phyloP scores from a whole-genome alignment of 2,797 vertebrate genomes.

The Pelochelys cantorii region DNA sequence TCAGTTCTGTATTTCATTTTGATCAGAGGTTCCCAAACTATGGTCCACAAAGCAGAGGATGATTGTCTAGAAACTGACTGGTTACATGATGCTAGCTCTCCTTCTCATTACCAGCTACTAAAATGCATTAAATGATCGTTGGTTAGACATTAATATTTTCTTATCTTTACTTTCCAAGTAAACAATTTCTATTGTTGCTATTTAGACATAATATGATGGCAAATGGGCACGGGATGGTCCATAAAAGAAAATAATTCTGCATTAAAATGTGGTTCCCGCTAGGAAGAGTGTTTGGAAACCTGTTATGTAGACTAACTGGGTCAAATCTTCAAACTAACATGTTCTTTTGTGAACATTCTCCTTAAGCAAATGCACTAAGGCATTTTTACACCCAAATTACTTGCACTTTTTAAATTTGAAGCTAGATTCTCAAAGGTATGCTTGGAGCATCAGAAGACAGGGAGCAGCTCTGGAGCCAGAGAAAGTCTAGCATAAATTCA shows the following conservation, averaged over 20 bases:
- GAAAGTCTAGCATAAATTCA: not conserved
- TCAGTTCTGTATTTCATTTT: not conserved
- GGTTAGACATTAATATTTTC: not conserved
- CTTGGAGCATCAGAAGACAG: not conserved
- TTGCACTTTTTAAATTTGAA: not conserved
- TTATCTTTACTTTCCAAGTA: not conserved
- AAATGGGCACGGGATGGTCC: not conserved
- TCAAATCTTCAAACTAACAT: not conserved
- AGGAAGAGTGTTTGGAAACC: not conserved
- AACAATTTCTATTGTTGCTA: not conserved
- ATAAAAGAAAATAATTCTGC: not conserved
- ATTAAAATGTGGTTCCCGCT: not conserved
- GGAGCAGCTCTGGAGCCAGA: not conserved
- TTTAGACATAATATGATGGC: not conserved
- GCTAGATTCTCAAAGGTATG: not conserved
- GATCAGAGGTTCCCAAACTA: fast-evolving
- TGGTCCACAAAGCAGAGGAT: not conserved
- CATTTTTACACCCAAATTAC: not conserved
- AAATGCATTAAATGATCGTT: not conserved
- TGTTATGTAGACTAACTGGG: not conserved
- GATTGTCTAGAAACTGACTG: fast-evolving
- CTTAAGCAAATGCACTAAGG: not conserved
- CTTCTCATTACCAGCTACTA: not conserved
- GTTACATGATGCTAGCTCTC: not conserved
- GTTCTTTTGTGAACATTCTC: not conserved